Conservation (phyloP, 2,113 vertebrate genomes). For the Chrysemys picta region DNA sequence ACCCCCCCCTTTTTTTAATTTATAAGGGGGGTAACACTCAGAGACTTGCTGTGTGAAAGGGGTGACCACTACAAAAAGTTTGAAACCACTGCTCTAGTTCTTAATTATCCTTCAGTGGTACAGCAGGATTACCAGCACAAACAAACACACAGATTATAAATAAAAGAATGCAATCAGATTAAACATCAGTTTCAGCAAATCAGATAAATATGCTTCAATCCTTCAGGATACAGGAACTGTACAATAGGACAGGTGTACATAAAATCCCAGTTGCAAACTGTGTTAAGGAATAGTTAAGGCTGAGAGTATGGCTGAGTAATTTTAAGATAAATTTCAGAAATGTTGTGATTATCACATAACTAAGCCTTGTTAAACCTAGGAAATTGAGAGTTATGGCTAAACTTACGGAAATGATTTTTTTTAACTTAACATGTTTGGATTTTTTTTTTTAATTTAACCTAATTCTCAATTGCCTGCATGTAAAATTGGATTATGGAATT, state of each 20-base stretch:
- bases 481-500: background rate
- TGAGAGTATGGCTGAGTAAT: background rate
- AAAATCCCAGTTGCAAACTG: background rate
- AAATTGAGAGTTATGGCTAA: background rate
- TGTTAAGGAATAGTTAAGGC: background rate
- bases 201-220: background rate
- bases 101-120: background rate
- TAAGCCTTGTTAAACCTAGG: background rate
- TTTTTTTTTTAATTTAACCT: background rate
- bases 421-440: background rate
- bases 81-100: too few species aligned
- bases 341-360: background rate
- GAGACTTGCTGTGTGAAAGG: too few species aligned
- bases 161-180: background rate
- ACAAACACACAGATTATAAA: background rate
- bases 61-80: too few species aligned
- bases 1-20: too few species aligned
- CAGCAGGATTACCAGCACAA: background rate
- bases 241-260: background rate
- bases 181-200: background rate
- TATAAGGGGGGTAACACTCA: too few species aligned
- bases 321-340: background rate
- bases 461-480: background rate
- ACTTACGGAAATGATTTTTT: background rate
- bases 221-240: background rate